Base-by-base conservation (phyloP, 2,888 invertebrate genomes). In the Oscheius onirici region DNA sequence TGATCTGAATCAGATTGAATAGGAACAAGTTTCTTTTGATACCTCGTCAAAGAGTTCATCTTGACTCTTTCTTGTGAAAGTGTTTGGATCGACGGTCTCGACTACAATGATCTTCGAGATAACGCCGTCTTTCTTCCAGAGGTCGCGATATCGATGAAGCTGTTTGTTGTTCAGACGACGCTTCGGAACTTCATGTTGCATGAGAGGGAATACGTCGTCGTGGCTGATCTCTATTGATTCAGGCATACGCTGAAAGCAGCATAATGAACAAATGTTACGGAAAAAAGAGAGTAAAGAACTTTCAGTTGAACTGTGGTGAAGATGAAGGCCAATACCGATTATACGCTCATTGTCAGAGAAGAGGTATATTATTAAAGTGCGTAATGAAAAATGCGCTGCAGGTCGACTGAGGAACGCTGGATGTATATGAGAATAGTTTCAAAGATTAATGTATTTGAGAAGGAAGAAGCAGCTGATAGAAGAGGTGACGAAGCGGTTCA, bases 161-260 rank as follows among this genome's bases (percentile, higher is more conserved):
- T 46, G n/a, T 28, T 49, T 63, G 34, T 63, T 13, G 44, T 63
- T 63, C 34, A 63, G 34, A 17, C 63, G 63, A 24, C 49, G 24
- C n/a, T 26, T 24, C 15, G 63, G 49, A 26, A 17, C 17, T 24
- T 49, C 63, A 63, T 63, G 63, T 15, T 26, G 24, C 1, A 34
- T 63, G 8, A 63, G 46, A 20, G 63, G 63, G n/a, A 63, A n/a
- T 34, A 49, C 26, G n/a, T 63, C 63, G 3, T 60, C 43, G 58
- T 58, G 28, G 58, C n/a, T n/a, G 10, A 58, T 0, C n/a, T 41
- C 40, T 17, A 58, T n/a, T 8, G 34, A 34, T 44, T 46, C 46
- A 15, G 46, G 44, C 61, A 61, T 44, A 11, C 8, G 8, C 60
- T 43, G 60, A 43, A 26, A 57, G n/a, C 24, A 15, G 3, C n/a